Evolutionary conservation across 1,140 invertebrate genomes (phyloP).

Genomic region (Monomorium pharaonis): DNA sequence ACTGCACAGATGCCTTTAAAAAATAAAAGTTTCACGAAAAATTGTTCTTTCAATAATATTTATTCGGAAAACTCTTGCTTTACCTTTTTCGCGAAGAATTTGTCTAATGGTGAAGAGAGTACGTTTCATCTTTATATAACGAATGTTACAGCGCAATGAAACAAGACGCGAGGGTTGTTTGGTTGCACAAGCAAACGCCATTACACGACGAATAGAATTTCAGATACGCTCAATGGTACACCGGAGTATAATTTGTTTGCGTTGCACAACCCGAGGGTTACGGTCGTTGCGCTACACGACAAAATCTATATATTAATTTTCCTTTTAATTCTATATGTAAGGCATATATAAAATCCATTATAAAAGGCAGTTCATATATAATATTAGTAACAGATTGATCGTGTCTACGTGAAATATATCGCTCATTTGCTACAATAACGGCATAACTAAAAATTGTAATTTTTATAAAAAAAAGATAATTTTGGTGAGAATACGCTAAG

Average conservation of each 20-base stretch:
- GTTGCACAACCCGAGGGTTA: background rate
- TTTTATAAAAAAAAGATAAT: too few relatives aligned
- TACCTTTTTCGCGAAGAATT: background rate
- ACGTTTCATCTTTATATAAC: background rate
- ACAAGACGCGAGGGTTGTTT: conserved; percentile 48
- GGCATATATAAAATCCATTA: background rate
- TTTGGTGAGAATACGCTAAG: too few relatives aligned
- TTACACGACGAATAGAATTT: conserved; percentile 73
- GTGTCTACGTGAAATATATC: background rate
- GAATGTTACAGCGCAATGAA: conserved; percentile 10
- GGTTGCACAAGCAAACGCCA: conserved; percentile 50
- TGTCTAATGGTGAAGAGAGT: too few relatives aligned
- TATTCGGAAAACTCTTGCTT: background rate
- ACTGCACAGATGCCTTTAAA: background rate
- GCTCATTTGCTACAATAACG: too few relatives aligned
- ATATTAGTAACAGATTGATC: background rate
- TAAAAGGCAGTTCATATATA: background rate
- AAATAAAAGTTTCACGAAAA: background rate
- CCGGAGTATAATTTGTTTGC: conserved; percentile 56
- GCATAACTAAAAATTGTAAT: too few relatives aligned
- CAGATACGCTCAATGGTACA: conserved; percentile 58
- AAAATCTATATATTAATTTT: conserved; percentile 28
- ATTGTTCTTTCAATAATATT: background rate
- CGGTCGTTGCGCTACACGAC: background rate
- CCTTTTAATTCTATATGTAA: background rate